These are phyloP conservation scores for Myotis yumanensis DNA, from an alignment of 2,113 vertebrate genomes.

Conservation along the genomic window DNA sequence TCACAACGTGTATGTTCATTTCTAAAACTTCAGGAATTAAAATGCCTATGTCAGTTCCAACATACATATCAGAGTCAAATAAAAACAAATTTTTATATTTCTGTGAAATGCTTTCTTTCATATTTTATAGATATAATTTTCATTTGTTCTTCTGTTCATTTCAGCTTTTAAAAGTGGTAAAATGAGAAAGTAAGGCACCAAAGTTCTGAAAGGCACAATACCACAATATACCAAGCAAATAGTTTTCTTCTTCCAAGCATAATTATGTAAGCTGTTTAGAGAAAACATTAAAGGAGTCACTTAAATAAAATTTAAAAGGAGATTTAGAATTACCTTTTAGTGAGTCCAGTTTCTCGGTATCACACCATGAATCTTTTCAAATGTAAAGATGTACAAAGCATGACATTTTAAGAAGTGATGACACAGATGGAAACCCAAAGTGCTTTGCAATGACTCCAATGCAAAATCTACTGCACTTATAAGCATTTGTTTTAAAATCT, in stretches of 20 bases:
- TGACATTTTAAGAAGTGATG: background rate
- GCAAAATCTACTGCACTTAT: background rate
- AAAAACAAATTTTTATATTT: background rate
- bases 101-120: background rate
- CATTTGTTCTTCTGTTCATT: slow-evolving; percentile 28
- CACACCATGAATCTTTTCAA: slow-evolving; percentile 33
- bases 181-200: slow-evolving; percentile 2
- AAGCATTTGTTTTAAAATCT: slow-evolving; percentile 47
- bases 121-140: slow-evolving; percentile 6
- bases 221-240: background rate
- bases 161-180: slow-evolving; percentile 24
- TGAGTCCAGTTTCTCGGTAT: background rate
- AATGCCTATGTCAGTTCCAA: background rate
- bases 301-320: slow-evolving; percentile 3
- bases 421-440: slow-evolving; percentile 44
- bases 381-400: slow-evolving; percentile 21
- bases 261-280: slow-evolving; percentile 14
- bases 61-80: background rate
- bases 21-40: background rate
- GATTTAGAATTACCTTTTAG: background rate
- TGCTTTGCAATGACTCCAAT: slow-evolving; percentile 13
- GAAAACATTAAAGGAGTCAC: slow-evolving; percentile 25
- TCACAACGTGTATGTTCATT: background rate
- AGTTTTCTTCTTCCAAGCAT: slow-evolving; percentile 14
- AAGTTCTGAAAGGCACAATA: slow-evolving; percentile 50